phyloP scores from a whole-genome alignment of 1,140 invertebrate species.

The Drosophila eugracilis region DNA sequence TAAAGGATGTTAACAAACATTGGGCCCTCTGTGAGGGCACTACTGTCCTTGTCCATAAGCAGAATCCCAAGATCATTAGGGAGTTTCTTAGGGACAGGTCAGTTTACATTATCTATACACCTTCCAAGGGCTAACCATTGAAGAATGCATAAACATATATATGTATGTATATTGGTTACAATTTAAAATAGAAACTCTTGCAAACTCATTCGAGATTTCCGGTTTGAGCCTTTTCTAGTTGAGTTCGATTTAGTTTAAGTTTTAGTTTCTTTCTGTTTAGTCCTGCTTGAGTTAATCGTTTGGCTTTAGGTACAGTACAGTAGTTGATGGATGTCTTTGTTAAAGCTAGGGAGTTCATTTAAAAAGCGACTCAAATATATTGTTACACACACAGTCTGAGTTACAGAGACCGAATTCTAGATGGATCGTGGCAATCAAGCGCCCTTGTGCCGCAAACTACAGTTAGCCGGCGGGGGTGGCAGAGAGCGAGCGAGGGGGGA shows the following conservation, averaged over 20 bases:
- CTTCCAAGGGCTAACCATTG: slow-evolving; percentile 29
- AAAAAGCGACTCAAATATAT: slow-evolving; percentile 84
- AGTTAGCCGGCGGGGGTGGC: slow-evolving; percentile 44
- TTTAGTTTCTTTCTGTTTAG: slow-evolving; percentile 41
- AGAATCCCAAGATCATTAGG: background rate
- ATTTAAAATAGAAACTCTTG: slow-evolving; percentile 82
- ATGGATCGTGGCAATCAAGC: slow-evolving; percentile 83
- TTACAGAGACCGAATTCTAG: slow-evolving; percentile 84
- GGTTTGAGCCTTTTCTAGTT: slow-evolving; percentile 14
- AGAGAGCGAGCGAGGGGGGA: slow-evolving; percentile 35
- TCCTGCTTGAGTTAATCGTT: slow-evolving; percentile 53
- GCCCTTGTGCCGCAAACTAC: slow-evolving; percentile 80
- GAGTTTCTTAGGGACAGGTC: slow-evolving; percentile 1
- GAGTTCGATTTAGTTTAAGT: slow-evolving; percentile 16
- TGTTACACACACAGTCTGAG: slow-evolving; percentile 84
- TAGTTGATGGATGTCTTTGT: slow-evolving; percentile 49
- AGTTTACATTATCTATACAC: slow-evolving; percentile 39
- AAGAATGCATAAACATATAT: slow-evolving; percentile 25
- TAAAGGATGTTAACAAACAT: slow-evolving; percentile 60
- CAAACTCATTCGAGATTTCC: slow-evolving; percentile 70
- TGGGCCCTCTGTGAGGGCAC: slow-evolving; percentile 8
- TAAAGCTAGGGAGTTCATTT: slow-evolving; percentile 73
- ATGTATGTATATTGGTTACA: slow-evolving; percentile 26
- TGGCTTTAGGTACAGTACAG: slow-evolving; percentile 71
- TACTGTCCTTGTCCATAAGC: slow-evolving; percentile 8